phyloP scores from a whole-genome alignment of 23 tunicate genomes.

The Corella eumyota region DNA sequence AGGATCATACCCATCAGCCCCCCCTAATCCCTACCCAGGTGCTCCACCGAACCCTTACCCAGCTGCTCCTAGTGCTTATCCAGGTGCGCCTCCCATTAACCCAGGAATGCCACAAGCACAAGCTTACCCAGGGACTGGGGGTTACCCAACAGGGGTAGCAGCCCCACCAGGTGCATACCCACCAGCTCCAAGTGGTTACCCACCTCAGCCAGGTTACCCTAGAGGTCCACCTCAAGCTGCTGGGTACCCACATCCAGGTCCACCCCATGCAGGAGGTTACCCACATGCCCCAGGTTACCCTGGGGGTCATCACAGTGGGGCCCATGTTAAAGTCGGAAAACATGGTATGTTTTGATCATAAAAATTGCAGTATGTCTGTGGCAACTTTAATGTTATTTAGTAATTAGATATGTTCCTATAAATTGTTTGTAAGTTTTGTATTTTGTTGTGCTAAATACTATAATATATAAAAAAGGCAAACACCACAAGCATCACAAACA shows the following conservation, averaged over 20 bases:
- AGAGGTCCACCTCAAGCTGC: background rate
- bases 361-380: no score
- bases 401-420: background rate
- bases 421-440: background rate
- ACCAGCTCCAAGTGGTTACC: conserved; percentile 17
- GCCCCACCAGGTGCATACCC: conserved; percentile 1
- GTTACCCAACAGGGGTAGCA: background rate
- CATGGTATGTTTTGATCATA: conserved; percentile 8
- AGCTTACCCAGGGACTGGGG: conserved; percentile 3
- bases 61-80: background rate
- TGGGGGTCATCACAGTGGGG: conserved; percentile 7
- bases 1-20: conserved; percentile 16
- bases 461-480: conserved; percentile 1
- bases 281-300: conserved; percentile 13
- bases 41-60: conserved; percentile 11
- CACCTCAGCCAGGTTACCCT: conserved; percentile 3
- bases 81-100: no score
- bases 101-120: conserved; percentile 11
- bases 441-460: background rate
- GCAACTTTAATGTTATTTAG: background rate
- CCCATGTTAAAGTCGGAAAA: conserved; percentile 3
- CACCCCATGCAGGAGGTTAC: conserved; percentile 4
- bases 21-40: conserved; percentile 32
- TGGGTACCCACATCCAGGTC: conserved; percentile 1
- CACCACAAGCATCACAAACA: conserved; percentile 66